Evolutionary conservation across 92 coral and sea anemone genomes (phyloP).

Genomic region (Blastomussa wellsi): DNA sequence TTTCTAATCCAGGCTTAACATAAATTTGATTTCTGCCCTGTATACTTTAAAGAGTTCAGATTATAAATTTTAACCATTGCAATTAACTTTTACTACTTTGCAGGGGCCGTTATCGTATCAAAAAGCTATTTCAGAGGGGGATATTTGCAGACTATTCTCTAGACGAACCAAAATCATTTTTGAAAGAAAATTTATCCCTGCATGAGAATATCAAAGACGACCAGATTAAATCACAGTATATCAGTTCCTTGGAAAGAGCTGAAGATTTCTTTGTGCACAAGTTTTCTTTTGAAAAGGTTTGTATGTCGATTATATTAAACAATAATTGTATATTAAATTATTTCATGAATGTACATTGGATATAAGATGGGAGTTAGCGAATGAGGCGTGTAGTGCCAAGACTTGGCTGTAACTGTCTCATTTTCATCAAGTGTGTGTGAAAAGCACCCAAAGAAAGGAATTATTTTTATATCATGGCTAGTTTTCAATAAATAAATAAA

Average conservation of each 20-base stretch:
- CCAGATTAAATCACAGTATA: slow-evolving; percentile 46
- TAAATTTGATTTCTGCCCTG: too few species aligned
- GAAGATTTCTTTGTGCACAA: slow-evolving; percentile 71
- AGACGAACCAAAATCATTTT: slow-evolving; percentile 51
- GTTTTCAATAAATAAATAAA: too few species aligned
- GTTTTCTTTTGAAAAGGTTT: slow-evolving; percentile 70
- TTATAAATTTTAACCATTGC: background rate
- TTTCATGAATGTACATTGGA: background rate
- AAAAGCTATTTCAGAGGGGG: slow-evolving; percentile 48
- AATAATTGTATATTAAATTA: too few species aligned
- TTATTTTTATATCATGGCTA: too few species aligned
- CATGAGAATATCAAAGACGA: slow-evolving; percentile 39
- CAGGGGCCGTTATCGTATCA: slow-evolving; percentile 48
- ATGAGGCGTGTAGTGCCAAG: too few species aligned
- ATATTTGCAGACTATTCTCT: slow-evolving; percentile 37
- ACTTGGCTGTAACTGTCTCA: too few species aligned
- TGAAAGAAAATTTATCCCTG: slow-evolving; percentile 32
- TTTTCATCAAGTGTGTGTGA: too few species aligned
- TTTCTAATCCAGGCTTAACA: too few species aligned
- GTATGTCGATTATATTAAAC: background rate
- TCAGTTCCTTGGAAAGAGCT: slow-evolving; percentile 61
- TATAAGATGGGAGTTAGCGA: too few species aligned
- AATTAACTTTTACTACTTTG: background rate
- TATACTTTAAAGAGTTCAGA: background rate
- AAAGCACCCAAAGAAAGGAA: too few species aligned